These are phyloP conservation scores for Brachyopa scutellaris DNA, from an alignment of 2,888 invertebrate species.

Conservation along the genomic window DNA sequence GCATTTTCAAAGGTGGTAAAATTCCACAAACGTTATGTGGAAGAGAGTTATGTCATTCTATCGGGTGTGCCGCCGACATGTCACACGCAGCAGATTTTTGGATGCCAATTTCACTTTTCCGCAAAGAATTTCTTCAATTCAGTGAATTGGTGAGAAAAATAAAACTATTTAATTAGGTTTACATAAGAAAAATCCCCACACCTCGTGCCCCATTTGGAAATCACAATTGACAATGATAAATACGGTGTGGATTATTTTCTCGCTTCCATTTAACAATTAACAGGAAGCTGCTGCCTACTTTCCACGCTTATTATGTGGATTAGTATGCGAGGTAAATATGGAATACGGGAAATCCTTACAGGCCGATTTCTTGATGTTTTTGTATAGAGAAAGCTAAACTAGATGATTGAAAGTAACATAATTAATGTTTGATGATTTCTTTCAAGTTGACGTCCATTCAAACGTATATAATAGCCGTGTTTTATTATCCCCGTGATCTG, in stretches of 20 bases:
- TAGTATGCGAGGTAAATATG: slow-evolving; percentile 44
- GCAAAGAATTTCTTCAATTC: background rate
- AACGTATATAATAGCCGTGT: too few relatives aligned
- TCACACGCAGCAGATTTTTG: background rate
- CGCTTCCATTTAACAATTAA: background rate
- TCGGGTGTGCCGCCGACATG: background rate
- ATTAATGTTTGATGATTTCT: slow-evolving; percentile 28
- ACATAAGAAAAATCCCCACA: background rate
- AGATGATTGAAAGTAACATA: slow-evolving; percentile 39
- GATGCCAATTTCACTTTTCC: slow-evolving; percentile 43
- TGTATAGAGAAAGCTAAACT: slow-evolving; percentile 31
- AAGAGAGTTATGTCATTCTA: slow-evolving; percentile 24
- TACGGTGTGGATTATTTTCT: background rate
- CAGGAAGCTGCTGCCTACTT: slow-evolving; percentile 45
- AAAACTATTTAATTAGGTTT: too few relatives aligned
- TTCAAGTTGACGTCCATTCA: too few relatives aligned
- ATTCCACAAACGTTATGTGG: background rate
- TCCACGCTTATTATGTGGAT: slow-evolving; percentile 46
- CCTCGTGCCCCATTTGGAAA: background rate
- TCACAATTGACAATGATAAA: background rate
- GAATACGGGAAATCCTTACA: slow-evolving; percentile 47
- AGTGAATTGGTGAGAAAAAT: background rate
- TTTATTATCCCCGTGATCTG: background rate
- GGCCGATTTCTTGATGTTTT: slow-evolving; percentile 4
- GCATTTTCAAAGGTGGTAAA: slow-evolving; percentile 38